A percentile compares a stretch with the other conserved stretches of the same genome.
Conservation (phyloP, 2,888 invertebrate genomes). For the Sminthurinus aureus region DNA sequence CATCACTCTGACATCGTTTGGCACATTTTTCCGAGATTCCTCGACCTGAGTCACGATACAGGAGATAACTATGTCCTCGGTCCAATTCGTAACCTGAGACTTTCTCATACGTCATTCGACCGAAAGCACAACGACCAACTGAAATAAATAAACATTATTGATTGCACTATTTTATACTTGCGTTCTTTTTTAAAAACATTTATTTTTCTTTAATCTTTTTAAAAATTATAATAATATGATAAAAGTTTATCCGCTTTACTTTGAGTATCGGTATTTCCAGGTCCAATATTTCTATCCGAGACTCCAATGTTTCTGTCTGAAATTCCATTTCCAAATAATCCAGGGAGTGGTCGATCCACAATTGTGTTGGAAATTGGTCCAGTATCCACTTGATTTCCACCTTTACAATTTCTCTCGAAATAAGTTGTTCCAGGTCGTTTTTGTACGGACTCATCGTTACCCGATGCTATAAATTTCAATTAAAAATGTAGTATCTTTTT, state of each 20-base stretch:
- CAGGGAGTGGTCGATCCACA: slow-evolving; percentile 53
- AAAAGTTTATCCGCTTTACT: slow-evolving; percentile 44
- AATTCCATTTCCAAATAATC: slow-evolving; percentile 55
- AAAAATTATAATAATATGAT: not conserved
- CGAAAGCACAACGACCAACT: slow-evolving; percentile 61
- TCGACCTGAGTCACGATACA: slow-evolving; percentile 61
- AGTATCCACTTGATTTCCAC: slow-evolving; percentile 26
- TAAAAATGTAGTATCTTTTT: no score
- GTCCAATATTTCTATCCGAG: slow-evolving; percentile 55
- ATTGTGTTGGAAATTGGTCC: slow-evolving; percentile 44
- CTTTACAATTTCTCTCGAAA: slow-evolving; percentile 62
- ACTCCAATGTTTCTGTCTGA: slow-evolving; percentile 56
- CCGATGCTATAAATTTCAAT: slow-evolving; percentile 56
- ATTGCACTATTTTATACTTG: no score
- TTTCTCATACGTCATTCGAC: slow-evolving; percentile 62
- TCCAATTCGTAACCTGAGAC: slow-evolving; percentile 63
- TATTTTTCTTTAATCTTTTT: not conserved
- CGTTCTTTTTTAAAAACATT: no score
- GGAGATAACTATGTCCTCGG: slow-evolving; percentile 60
- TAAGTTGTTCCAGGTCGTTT: slow-evolving; percentile 62
- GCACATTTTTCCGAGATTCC: slow-evolving; percentile 64
- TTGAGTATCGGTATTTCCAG: slow-evolving; percentile 59
- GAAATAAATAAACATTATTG: slow-evolving; percentile 26
- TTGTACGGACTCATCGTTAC: slow-evolving; percentile 61
- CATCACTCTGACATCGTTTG: slow-evolving; percentile 62